These are phyloP conservation scores for Entelurus aequoreus DNA, from an alignment of 2,113 vertebrate species.

Conservation along the genomic window DNA sequence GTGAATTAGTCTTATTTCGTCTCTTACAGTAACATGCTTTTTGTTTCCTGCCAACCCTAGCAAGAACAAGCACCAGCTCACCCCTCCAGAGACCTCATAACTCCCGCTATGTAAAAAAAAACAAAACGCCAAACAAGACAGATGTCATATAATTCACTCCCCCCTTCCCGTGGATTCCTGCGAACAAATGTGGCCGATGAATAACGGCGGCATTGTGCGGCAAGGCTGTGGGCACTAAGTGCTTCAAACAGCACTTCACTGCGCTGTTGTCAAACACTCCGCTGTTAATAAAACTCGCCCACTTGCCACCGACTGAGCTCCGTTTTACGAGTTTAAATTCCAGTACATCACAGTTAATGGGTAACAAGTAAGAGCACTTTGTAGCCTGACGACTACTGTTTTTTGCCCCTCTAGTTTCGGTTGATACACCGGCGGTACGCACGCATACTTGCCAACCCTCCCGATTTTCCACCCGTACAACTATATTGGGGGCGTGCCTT, in stretches of 20 bases:
- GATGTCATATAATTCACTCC: slow-evolving; percentile 28
- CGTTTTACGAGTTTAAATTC: slow-evolving; percentile 36
- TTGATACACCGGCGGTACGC: background rate
- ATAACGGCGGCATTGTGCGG: slow-evolving; percentile 24
- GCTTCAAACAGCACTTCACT: slow-evolving; percentile 28
- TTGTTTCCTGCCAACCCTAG: slow-evolving; percentile 15
- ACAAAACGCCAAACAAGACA: slow-evolving; percentile 1
- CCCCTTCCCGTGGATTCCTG: slow-evolving; percentile 9
- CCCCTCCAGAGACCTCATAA: slow-evolving; percentile 33
- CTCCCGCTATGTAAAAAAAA: slow-evolving; percentile 24
- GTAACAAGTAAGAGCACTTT: slow-evolving; percentile 12
- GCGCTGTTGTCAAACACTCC: slow-evolving; percentile 15
- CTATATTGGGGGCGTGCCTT: too few species aligned
- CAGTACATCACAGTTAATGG: slow-evolving; percentile 18
- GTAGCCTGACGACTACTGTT: background rate
- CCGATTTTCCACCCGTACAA: too few species aligned
- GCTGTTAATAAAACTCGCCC: slow-evolving; percentile 1
- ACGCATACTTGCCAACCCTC: too few species aligned
- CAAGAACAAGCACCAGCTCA: slow-evolving; percentile 11
- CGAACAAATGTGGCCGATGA: slow-evolving; percentile 24
- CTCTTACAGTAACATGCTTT: background rate
- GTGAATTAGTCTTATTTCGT: slow-evolving; percentile 1
- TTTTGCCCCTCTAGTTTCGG: background rate
- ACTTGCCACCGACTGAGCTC: slow-evolving; percentile 28
- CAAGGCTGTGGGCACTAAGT: slow-evolving; percentile 19